Conservation (phyloP, 2,113 vertebrate species). For the Ia io region DNA sequence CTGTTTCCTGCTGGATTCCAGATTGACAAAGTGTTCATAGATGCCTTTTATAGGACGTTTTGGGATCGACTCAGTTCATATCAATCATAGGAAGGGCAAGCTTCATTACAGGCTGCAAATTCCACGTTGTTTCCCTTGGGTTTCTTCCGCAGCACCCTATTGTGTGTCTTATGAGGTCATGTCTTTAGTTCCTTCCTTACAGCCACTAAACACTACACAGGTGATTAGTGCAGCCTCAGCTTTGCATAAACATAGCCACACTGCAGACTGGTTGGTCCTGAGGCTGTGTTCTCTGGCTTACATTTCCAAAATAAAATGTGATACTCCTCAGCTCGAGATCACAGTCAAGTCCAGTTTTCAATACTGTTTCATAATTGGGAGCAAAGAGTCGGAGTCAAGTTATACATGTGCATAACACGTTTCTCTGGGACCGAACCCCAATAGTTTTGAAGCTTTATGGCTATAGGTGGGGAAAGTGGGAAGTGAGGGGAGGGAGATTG, state of each 20-base stretch:
- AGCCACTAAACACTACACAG: background rate
- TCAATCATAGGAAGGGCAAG: background rate
- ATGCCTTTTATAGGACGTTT: background rate
- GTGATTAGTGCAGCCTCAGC: background rate
- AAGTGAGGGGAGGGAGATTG: background rate
- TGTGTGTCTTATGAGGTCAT: background rate
- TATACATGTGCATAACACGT: background rate
- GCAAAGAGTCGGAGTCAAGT: background rate
- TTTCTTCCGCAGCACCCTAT: background rate
- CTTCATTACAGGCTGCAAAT: background rate
- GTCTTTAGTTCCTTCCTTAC: background rate
- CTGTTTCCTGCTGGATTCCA: background rate
- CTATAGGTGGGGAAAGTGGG: background rate
- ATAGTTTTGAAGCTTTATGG: background rate
- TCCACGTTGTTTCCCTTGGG: background rate
- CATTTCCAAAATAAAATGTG: background rate
- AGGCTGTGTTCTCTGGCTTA: background rate
- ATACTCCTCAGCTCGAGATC: background rate
- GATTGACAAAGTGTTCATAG: background rate
- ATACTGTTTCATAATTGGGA: background rate
- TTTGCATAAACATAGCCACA: background rate
- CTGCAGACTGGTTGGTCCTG: background rate
- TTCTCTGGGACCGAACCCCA: background rate
- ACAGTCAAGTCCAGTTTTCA: background rate
- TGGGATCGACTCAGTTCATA: background rate